Evolutionary conservation across 2,797 vertebrate species (phyloP).

Genomic region (Eurystomus glaucurus): DNA sequence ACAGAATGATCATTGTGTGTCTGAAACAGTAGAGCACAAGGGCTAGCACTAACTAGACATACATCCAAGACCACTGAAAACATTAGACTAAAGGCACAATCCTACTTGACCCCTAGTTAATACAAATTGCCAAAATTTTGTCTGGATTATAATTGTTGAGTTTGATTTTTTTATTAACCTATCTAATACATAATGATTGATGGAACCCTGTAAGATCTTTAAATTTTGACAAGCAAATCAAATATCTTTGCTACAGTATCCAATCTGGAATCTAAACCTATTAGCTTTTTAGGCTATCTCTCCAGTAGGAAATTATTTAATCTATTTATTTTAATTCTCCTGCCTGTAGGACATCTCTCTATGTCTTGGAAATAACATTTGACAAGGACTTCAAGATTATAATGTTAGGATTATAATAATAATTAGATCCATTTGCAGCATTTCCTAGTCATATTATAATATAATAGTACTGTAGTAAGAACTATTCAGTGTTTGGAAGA

Average conservation of each 20-base stretch:
- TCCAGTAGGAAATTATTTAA: slow-evolving; percentile 81
- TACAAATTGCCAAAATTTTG: not conserved
- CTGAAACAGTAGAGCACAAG: not conserved
- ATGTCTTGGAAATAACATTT: slow-evolving; percentile 77
- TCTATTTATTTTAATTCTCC: slow-evolving; percentile 81
- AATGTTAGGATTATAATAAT: slow-evolving; percentile 75
- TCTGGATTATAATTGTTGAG: not conserved
- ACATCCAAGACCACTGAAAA: not conserved
- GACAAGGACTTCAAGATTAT: slow-evolving; percentile 74
- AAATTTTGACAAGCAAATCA: slow-evolving; percentile 73
- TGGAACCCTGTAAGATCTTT: slow-evolving; percentile 40
- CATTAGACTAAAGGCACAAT: not conserved
- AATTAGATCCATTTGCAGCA: slow-evolving; percentile 77
- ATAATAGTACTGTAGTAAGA: slow-evolving; percentile 31
- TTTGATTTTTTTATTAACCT: slow-evolving; percentile 32
- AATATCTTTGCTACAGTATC: slow-evolving; percentile 68
- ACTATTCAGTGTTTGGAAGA: slow-evolving; percentile 39
- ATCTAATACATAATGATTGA: slow-evolving; percentile 37
- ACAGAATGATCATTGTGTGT: not conserved
- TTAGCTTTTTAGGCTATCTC: slow-evolving; percentile 79
- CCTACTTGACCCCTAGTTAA: not conserved
- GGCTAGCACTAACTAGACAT: not conserved
- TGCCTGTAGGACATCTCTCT: slow-evolving; percentile 79
- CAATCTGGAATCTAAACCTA: slow-evolving; percentile 73
- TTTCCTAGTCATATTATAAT: slow-evolving; percentile 78